Percentiles rank a stretch among this genome's conserved stretches.
Conservation (phyloP, 2,797 vertebrate species). For the Siniperca obscura region DNA sequence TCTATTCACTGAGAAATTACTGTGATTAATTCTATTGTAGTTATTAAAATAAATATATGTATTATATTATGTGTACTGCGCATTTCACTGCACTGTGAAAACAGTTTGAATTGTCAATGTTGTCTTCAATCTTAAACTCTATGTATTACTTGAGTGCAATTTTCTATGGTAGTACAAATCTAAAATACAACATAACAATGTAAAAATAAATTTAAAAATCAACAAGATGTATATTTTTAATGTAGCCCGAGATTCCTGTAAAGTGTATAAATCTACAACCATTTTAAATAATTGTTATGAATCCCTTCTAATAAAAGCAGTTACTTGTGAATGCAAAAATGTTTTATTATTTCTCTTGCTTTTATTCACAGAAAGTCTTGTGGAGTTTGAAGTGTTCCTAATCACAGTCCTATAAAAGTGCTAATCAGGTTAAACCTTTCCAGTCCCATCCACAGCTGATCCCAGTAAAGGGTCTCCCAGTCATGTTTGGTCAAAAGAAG, state of each 20-base stretch:
- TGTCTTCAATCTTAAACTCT: background rate
- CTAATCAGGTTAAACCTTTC: constrained; percentile 70
- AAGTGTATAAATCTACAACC: background rate
- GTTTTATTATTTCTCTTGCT: background rate
- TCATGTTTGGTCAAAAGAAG: constrained; percentile 39
- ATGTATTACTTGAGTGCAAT: background rate
- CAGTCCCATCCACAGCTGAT: constrained; percentile 75
- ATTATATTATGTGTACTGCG: background rate
- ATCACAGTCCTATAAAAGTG: constrained; percentile 35
- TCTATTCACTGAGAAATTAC: background rate
- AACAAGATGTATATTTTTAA: background rate
- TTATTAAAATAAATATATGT: constrained; percentile 4
- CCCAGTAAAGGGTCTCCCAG: constrained; percentile 35
- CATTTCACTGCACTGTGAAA: constrained; percentile 8
- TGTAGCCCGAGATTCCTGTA: background rate
- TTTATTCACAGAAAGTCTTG: background rate
- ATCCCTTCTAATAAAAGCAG: background rate
- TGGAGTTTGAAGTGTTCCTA: constrained; percentile 24
- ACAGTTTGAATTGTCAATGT: background rate
- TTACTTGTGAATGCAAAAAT: background rate
- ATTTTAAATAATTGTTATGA: background rate
- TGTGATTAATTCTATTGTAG: background rate
- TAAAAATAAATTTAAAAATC: background rate
- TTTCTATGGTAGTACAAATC: background rate
- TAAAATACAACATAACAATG: constrained; percentile 7